Conservation (phyloP, 1,140 invertebrate genomes). For the Brachionus koreanus region DNA sequence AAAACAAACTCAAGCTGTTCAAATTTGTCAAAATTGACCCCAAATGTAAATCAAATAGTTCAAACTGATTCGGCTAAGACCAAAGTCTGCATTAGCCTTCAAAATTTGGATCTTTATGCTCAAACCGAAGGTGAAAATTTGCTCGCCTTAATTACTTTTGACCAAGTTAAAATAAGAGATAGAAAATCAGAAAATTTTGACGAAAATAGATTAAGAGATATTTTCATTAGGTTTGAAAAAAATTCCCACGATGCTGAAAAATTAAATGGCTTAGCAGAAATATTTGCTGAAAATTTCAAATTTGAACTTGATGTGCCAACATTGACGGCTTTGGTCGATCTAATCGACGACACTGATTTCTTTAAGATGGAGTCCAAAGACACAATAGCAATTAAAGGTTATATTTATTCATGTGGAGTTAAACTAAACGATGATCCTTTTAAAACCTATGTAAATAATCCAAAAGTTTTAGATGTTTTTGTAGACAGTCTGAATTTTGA, state of each 20-base stretch:
- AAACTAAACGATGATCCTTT: slow-evolving; percentile 37
- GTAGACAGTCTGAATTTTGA: background rate
- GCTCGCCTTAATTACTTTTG: background rate
- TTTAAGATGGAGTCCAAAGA: background rate
- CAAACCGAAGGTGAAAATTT: slow-evolving; percentile 8
- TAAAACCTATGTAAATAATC: background rate
- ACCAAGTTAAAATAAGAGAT: slow-evolving; percentile 10
- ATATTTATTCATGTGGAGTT: background rate
- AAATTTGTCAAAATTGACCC: background rate
- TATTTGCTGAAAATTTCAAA: background rate
- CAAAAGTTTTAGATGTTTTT: background rate
- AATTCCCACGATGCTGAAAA: background rate
- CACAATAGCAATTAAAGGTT: background rate
- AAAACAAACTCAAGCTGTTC: background rate
- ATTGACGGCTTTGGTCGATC: background rate
- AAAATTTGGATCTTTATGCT: background rate
- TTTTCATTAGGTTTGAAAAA: slow-evolving; percentile 20
- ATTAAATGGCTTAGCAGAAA: background rate
- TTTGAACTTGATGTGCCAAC: background rate
- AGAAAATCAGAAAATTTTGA: background rate
- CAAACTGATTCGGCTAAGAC: background rate
- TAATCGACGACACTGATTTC: slow-evolving; percentile 30
- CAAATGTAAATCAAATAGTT: background rate
- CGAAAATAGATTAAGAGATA: background rate
- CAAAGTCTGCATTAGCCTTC: background rate